Base-by-base conservation (phyloP, 2,797 vertebrate genomes). In the Leptatherina wallacei region DNA sequence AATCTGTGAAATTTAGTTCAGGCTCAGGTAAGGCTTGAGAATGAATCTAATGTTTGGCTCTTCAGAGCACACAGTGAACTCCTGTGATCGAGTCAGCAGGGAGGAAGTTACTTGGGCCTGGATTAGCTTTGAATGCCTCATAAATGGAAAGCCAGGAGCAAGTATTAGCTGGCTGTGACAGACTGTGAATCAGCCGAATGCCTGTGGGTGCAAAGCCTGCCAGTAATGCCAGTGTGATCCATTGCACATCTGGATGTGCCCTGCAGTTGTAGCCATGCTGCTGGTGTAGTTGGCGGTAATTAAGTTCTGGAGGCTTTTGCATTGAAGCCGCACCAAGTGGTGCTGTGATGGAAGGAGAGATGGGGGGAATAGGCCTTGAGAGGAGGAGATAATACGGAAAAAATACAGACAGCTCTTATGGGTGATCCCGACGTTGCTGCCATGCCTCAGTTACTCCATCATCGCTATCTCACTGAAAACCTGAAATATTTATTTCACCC, bases 401-500 rank as follows among this genome's bases (percentile, higher is more conserved):
- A 38, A 60, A 58, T 32, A 65, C 59, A 49, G 36, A 61, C 52
- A 68, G 55, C 75, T 75, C 57, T 76, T 36, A 35, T 65, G 81
- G 75, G 65, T 80, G 74, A 88, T 80, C 51, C 61, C 7, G 49
- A 78, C 35, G 77, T 73, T 71, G 44, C 70, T 69, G 63, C 61
- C 44, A 57, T 67, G 60, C 58, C 60, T 73, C 55, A 12, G 61
- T 73, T 84, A 68, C 35, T 78, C 54, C 73, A 82, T 87, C 78
- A 72, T 61, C 73, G 82, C 77, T 72, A 73, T 83, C 79, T 76
- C 66, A 10, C 42, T 84, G 55, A 84, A 84, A 85, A 70, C 3
- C 49, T 33, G 24, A 75, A 49, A 75, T 70, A 78, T 61, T 66
- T 54, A 29, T 69, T 78, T 77, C 18, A 1, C 58, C 0, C 18